A percentile compares a stretch with the other conserved stretches of the same genome.
phyloP scores from a whole-genome alignment of 2,797 vertebrate genomes.

The Anguilla pacifica region DNA sequence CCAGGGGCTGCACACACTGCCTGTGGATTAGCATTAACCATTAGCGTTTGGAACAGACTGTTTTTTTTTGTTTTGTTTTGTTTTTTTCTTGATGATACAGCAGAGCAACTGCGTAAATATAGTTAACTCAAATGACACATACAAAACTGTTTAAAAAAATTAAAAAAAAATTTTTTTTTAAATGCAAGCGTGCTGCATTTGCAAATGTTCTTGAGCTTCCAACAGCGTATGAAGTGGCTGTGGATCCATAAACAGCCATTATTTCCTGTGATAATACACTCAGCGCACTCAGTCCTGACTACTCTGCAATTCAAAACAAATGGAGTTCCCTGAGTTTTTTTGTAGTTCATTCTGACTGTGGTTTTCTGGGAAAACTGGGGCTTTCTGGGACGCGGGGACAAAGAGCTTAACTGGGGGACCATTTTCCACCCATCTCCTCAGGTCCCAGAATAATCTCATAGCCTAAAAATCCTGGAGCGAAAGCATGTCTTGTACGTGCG shows the following conservation, averaged over 20 bases:
- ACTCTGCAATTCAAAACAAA: background rate
- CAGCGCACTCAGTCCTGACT: background rate
- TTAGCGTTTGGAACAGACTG: background rate
- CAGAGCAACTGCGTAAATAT: background rate
- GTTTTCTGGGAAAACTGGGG: background rate
- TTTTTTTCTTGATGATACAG: background rate
- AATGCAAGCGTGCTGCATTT: background rate
- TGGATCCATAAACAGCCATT: background rate
- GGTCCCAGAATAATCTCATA: too few relatives aligned
- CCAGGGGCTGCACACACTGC: background rate
- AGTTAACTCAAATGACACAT: background rate
- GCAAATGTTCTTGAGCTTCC: background rate
- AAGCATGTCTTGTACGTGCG: background rate
- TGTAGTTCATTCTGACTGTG: background rate
- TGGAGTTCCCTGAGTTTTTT: background rate
- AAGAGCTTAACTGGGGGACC: background rate
- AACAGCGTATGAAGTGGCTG: background rate
- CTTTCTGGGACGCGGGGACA: background rate
- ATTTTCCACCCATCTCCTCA: background rate
- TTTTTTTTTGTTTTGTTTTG: background rate
- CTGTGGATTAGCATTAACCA: background rate
- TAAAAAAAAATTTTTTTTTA: background rate
- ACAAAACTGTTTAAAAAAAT: background rate
- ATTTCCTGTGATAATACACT: background rate
- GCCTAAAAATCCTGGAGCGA: background rate